These are phyloP conservation scores for Molossus alvarezi DNA, from an alignment of 2,797 vertebrate genomes.

Conservation along the genomic window DNA sequence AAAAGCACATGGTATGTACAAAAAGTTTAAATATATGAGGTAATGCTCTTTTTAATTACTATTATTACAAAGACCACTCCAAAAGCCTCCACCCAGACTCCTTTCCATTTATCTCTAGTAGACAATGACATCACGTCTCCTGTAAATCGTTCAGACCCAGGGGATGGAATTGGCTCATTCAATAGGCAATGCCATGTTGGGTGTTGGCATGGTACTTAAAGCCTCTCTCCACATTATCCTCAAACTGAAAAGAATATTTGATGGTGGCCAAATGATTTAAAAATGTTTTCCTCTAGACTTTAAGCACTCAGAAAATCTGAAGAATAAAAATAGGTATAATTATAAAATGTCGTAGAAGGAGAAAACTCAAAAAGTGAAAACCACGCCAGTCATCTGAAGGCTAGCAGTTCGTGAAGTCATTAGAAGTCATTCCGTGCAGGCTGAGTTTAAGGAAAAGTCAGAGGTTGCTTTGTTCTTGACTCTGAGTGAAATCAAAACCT, in stretches of 20 bases:
- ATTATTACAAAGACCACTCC: constrained; percentile 83
- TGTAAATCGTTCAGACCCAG: constrained; percentile 88
- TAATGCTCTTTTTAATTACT: constrained; percentile 85
- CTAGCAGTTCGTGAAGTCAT: constrained; percentile 85
- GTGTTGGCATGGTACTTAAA: constrained; percentile 84
- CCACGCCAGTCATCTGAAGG: constrained; percentile 81
- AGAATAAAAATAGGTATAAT: constrained; percentile 85
- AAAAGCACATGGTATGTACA: constrained; percentile 81
- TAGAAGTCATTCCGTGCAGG: constrained; percentile 83
- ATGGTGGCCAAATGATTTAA: constrained; percentile 87
- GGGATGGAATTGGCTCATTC: constrained; percentile 88
- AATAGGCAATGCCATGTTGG: constrained; percentile 87
- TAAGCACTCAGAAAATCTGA: constrained; percentile 83
- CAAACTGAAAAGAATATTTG: constrained; percentile 87
- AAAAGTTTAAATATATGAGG: constrained; percentile 80
- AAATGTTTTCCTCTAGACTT: constrained; percentile 82
- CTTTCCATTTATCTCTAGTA: constrained; percentile 86
- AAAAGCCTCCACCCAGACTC: constrained; percentile 82
- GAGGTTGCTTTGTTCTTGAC: constrained; percentile 86
- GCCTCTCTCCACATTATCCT: constrained; percentile 83
- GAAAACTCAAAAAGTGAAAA: constrained; percentile 81
- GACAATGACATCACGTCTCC: constrained; percentile 91
- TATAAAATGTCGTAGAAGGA: constrained; percentile 84
- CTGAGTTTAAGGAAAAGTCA: constrained; percentile 85
- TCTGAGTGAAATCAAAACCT: constrained; percentile 86